Percentiles rank a stretch among this genome's conserved stretches.
Conservation (phyloP, 2,888 invertebrate species). For the Drosophila neonasuta region DNA sequence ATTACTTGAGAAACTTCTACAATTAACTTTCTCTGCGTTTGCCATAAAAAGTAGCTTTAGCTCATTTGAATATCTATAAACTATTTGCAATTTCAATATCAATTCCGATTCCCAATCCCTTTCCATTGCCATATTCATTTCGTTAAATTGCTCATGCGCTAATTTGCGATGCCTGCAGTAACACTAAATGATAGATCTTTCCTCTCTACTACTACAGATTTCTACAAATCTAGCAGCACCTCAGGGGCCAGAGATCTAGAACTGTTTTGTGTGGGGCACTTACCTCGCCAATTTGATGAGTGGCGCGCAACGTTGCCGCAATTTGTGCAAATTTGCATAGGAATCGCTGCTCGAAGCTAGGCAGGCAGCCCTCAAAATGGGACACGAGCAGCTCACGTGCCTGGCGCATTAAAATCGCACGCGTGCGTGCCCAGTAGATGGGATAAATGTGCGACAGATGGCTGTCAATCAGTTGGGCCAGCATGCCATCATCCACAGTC, state of each 20-base stretch:
- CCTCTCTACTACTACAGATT: no score
- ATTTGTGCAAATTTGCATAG: conserved; percentile 85
- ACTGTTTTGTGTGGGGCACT: conserved; percentile 56
- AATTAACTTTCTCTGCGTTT: conserved; percentile 14
- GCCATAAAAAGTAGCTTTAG: conserved; percentile 24
- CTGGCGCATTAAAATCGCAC: conserved; percentile 86
- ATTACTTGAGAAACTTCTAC: background rate
- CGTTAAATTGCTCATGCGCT: conserved; percentile 55
- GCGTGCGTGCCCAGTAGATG: conserved; percentile 84
- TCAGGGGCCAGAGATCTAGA: conserved; percentile 12
- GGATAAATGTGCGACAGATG: conserved; percentile 86
- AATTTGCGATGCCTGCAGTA: conserved; percentile 50
- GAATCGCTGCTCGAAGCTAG: conserved; percentile 85
- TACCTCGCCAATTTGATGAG: conserved; percentile 81
- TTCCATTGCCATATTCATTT: conserved; percentile 26
- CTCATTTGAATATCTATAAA: conserved; percentile 28
- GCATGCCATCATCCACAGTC: conserved; percentile 55
- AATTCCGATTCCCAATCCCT: background rate
- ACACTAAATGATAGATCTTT: conserved; percentile 52
- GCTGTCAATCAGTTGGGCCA: conserved; percentile 83
- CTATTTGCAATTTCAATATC: conserved; percentile 9
- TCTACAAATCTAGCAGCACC: conserved; percentile 16
- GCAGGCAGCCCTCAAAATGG: conserved; percentile 86
- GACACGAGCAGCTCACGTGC: conserved; percentile 87
- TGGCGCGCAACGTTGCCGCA: conserved; percentile 83